A percentile compares a stretch with the other conserved stretches of the same genome.
Evolutionary conservation across 1,140 invertebrate genomes (phyloP).

Genomic region (Prorops nasuta): DNA sequence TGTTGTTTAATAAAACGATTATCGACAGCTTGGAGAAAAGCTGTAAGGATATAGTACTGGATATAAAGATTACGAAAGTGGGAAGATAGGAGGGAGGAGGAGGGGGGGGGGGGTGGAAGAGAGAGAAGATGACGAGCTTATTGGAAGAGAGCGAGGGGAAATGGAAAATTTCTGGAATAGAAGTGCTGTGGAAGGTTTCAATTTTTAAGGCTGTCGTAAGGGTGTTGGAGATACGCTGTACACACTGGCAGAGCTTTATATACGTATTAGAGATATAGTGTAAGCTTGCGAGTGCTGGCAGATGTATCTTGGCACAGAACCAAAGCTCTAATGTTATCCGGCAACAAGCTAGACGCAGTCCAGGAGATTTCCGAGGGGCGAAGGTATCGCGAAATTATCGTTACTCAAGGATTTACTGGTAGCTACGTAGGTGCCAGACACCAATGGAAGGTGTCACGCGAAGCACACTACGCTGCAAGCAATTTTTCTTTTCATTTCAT

Average conservation of each 20-base stretch:
- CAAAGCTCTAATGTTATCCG: constrained; percentile 45
- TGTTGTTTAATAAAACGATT: too few relatives aligned
- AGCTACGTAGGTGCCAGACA: constrained; percentile 9
- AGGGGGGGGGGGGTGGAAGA: too few relatives aligned
- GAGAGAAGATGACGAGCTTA: too few relatives aligned
- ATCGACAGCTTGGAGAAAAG: too few relatives aligned
- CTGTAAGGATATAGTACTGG: too few relatives aligned
- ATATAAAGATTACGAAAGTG: too few relatives aligned
- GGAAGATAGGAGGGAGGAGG: too few relatives aligned
- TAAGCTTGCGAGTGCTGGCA: constrained; percentile 23
- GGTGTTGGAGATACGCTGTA: background rate
- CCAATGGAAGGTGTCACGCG: background rate
- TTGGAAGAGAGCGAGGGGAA: too few relatives aligned
- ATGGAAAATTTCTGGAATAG: too few relatives aligned
- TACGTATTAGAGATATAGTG: background rate
- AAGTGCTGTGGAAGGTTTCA: too few relatives aligned
- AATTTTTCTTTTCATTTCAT: background rate
- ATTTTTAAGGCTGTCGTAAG: too few relatives aligned
- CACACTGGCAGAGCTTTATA: background rate
- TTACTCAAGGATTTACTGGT: constrained; percentile 31
- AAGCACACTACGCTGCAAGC: too few relatives aligned
- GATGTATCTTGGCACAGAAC: constrained; percentile 42
- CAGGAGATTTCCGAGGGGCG: constrained; percentile 13
- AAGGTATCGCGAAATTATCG: constrained; percentile 39
- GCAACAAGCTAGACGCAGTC: constrained; percentile 25